These are phyloP conservation scores for Sinelater perroti DNA, from an alignment of 2,888 invertebrate genomes.

Conservation along the genomic window DNA sequence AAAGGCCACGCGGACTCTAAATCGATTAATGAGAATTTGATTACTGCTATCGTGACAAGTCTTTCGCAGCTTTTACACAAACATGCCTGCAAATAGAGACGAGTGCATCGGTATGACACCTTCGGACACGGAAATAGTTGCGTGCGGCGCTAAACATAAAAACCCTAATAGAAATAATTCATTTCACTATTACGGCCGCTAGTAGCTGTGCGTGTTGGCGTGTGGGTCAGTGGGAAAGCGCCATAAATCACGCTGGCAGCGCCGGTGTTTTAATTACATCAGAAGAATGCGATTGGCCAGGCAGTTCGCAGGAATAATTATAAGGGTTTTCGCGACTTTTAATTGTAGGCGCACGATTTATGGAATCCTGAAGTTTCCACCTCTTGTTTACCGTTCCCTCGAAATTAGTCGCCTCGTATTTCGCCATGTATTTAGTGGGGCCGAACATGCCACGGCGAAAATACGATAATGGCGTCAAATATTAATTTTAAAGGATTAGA, in stretches of 20 bases:
- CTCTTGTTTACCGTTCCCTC: slow-evolving; percentile 26
- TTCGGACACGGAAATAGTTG: slow-evolving; percentile 33
- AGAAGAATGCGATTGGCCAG: slow-evolving; percentile 42
- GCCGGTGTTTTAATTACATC: slow-evolving; percentile 45
- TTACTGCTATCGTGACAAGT: too few relatives aligned
- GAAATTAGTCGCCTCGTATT: slow-evolving; percentile 3
- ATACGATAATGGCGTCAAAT: too few relatives aligned
- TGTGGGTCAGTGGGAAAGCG: slow-evolving; percentile 44
- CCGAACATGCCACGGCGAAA: too few relatives aligned
- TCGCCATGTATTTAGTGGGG: slow-evolving; percentile 2
- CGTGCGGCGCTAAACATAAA: slow-evolving; percentile 32
- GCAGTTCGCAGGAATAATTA: slow-evolving; percentile 42
- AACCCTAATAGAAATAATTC: slow-evolving; percentile 40
- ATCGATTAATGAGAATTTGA: too few relatives aligned
- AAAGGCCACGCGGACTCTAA: too few relatives aligned
- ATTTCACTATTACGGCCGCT: slow-evolving; percentile 41
- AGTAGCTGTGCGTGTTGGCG: slow-evolving; percentile 45
- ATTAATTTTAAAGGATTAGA: too few relatives aligned
- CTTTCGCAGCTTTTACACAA: too few relatives aligned
- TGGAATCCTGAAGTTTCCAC: slow-evolving; percentile 28
- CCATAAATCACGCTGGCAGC: slow-evolving; percentile 44
- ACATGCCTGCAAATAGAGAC: too few relatives aligned
- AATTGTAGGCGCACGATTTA: slow-evolving; percentile 40
- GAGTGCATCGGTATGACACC: slow-evolving; percentile 21
- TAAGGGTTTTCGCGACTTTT: slow-evolving; percentile 37